Conservation (phyloP, 2,888 invertebrate species). For the Timandra comae region DNA sequence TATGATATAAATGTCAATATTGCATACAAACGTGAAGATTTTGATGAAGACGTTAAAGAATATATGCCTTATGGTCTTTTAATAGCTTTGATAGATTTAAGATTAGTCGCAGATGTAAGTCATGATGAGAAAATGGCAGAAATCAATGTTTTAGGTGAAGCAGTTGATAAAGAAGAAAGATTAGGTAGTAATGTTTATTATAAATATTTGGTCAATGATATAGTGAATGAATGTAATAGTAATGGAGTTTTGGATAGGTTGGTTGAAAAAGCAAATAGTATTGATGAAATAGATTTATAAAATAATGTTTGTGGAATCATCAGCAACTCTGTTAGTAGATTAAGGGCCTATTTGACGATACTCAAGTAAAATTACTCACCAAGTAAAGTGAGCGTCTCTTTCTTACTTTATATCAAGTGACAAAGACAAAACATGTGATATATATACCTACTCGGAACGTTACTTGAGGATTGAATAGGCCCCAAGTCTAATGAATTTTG, state of each 20-base stretch:
- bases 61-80: slow-evolving; percentile 46
- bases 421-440: no score
- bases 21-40: slow-evolving; percentile 41
- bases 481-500: no score
- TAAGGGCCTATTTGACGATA: no score
- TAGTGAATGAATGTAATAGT: slow-evolving; percentile 40
- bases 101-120: slow-evolving; percentile 35
- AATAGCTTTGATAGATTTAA: slow-evolving; percentile 50
- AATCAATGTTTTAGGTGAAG: slow-evolving; percentile 19
- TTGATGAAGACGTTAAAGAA: slow-evolving; percentile 40
- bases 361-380: no score
- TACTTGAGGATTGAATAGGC: no score
- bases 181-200: slow-evolving; percentile 20
- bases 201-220: slow-evolving; percentile 47
- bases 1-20: slow-evolving; percentile 38
- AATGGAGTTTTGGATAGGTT: slow-evolving; percentile 49
- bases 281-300: no score
- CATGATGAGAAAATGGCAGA: slow-evolving; percentile 35
- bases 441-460: no score
- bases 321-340: no score
- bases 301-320: no score
- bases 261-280: slow-evolving; percentile 23
- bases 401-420: no score
- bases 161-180: slow-evolving; percentile 21
- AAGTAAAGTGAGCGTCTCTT: no score